These are phyloP conservation scores for Heterotis niloticus DNA, from an alignment of 2,113 vertebrate species.

Conservation along the genomic window DNA sequence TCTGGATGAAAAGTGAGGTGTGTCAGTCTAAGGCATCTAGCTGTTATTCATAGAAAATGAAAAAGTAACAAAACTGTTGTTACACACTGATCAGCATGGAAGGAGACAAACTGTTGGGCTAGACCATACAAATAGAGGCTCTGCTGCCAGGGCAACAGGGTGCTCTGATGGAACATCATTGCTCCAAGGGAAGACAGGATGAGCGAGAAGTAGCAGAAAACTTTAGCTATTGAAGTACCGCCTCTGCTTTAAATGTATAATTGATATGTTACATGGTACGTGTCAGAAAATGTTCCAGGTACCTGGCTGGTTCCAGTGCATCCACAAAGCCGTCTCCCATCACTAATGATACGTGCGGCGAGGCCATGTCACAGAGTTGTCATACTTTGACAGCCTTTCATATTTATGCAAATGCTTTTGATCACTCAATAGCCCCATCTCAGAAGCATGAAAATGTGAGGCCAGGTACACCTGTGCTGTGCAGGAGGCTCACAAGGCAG, in stretches of 20 bases:
- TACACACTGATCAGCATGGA: constrained; percentile 20
- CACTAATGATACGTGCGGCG: not conserved
- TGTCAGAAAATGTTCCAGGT: not conserved
- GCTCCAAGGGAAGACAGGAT: not conserved
- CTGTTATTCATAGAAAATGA: constrained; percentile 38
- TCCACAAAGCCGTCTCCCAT: not conserved
- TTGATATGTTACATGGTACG: not conserved
- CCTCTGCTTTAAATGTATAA: not conserved
- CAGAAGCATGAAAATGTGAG: no score
- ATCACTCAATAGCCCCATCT: not conserved
- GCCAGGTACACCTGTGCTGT: no score
- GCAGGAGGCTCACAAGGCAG: no score
- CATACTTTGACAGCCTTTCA: not conserved
- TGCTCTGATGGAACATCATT: not conserved
- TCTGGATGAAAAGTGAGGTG: constrained; percentile 39
- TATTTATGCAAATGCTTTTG: not conserved
- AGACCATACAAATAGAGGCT: not conserved
- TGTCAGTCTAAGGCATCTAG: constrained; percentile 19
- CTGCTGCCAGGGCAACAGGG: not conserved
- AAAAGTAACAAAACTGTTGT: constrained; percentile 29
- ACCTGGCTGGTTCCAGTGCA: not conserved
- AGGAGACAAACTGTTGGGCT: not conserved
- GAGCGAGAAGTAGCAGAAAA: not conserved
- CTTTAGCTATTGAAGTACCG: not conserved
- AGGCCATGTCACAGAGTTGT: not conserved